These are phyloP conservation scores for Trochalopteron elliotii DNA, from an alignment of 2,113 vertebrate genomes.

Conservation along the genomic window DNA sequence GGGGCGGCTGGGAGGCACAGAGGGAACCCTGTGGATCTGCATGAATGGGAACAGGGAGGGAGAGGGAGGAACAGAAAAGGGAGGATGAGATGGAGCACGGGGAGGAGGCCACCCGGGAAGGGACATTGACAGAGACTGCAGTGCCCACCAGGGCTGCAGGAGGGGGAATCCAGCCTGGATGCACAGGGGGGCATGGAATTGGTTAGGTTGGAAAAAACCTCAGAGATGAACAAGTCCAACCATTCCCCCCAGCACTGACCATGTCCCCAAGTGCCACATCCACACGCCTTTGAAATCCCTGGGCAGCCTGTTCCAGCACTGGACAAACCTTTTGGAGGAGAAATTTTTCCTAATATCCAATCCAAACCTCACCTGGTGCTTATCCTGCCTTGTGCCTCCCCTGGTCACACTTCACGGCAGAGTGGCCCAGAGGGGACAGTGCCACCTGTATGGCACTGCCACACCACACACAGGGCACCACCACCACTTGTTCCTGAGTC, in stretches of 20 bases:
- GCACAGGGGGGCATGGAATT: background rate
- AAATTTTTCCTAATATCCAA: background rate
- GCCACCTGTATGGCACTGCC: background rate
- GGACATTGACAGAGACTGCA: background rate
- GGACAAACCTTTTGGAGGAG: background rate
- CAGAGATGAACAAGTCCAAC: background rate
- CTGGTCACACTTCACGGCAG: fast-evolving
- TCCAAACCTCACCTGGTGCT: background rate
- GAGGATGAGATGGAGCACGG: background rate
- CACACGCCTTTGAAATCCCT: background rate
- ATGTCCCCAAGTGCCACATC: background rate
- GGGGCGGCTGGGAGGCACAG: background rate
- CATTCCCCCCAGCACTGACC: background rate
- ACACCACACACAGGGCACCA: background rate
- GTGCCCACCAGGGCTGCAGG: background rate
- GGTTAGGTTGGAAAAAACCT: background rate
- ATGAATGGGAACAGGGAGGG: background rate
- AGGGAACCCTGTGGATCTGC: background rate
- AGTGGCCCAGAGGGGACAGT: background rate
- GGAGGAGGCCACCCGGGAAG: background rate
- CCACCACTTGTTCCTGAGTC: background rate
- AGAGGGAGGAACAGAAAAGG: background rate
- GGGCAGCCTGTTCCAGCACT: background rate
- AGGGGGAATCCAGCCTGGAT: background rate
- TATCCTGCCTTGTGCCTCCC: background rate